phyloP scores from a whole-genome alignment of 1,140 invertebrate species.

The Sweltsa coloradensis region DNA sequence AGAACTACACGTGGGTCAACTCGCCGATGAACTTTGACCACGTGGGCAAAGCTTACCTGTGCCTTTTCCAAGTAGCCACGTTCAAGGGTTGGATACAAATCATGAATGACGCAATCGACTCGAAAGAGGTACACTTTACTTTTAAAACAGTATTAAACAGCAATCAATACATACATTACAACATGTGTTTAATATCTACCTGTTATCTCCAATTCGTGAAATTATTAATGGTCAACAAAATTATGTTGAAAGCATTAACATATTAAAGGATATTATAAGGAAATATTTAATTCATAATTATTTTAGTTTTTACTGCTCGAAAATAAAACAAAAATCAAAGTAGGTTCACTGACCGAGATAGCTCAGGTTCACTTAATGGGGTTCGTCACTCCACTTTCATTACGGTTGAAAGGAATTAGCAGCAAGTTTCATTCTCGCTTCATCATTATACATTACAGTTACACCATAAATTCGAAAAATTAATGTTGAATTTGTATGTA shows the following conservation, averaged over 20 bases:
- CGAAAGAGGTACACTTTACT: slow-evolving; percentile 58
- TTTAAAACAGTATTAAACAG: too few species aligned
- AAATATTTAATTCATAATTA: not conserved
- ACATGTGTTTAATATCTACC: too few species aligned
- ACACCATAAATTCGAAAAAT: too few species aligned
- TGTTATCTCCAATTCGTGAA: not conserved
- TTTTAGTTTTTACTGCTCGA: not conserved
- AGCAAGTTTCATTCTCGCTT: too few species aligned
- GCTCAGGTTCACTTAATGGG: too few species aligned
- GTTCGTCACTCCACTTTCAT: too few species aligned
- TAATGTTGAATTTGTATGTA: too few species aligned
- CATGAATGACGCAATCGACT: slow-evolving; percentile 97
- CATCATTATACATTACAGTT: too few species aligned
- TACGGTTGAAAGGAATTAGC: too few species aligned
- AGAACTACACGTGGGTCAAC: slow-evolving; percentile 92
- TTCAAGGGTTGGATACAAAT: slow-evolving; percentile 93
- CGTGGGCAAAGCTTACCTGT: slow-evolving; percentile 92
- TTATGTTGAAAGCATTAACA: not conserved
- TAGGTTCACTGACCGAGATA: too few species aligned
- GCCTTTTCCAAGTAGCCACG: slow-evolving; percentile 96
- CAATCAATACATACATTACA: not conserved
- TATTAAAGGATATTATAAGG: not conserved
- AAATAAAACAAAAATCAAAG: not conserved
- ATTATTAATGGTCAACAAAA: not conserved
- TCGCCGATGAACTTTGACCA: slow-evolving; percentile 98